phyloP scores from a whole-genome alignment of 2,113 vertebrate species.

The Cyanistes caeruleus region DNA sequence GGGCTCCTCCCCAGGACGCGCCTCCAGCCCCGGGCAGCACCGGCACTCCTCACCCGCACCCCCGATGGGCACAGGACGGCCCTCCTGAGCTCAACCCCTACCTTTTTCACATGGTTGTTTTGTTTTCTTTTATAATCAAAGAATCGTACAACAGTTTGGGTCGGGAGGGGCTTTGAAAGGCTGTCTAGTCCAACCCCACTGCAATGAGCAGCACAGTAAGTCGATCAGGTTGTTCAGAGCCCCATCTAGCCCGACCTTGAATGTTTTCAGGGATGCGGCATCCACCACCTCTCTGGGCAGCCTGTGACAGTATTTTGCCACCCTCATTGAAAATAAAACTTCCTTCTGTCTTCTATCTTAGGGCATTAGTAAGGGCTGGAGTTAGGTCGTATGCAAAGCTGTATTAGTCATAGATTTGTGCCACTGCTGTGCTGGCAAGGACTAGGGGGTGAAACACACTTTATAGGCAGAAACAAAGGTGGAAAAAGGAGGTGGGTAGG shows the following conservation, averaged over 20 bases:
- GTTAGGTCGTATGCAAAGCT: not conserved
- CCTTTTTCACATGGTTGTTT: not conserved
- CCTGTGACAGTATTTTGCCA: not conserved
- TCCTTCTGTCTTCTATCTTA: not conserved
- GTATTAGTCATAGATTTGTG: not conserved
- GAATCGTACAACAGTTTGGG: not conserved
- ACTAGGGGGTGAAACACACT: not conserved
- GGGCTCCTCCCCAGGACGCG: not conserved
- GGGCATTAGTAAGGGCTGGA: not conserved
- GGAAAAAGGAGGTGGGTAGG: not conserved
- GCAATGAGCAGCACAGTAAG: too few relatives aligned
- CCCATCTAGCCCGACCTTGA: not conserved
- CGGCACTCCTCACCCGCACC: fast-evolving
- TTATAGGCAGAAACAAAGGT: not conserved
- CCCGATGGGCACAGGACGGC: fast-evolving
- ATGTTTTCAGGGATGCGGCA: not conserved
- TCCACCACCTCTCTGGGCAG: too few relatives aligned
- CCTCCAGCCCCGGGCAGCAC: not conserved
- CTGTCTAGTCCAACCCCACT: fast-evolving
- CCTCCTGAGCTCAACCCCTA: too few relatives aligned
- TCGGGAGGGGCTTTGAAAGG: not conserved
- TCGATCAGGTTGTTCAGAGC: not conserved
- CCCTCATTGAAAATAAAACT: not conserved
- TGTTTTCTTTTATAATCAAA: not conserved
- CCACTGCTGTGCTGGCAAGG: too few relatives aligned